Conservation (phyloP, 2,888 invertebrate species). For the Cataglyphis altisquamis region DNA sequence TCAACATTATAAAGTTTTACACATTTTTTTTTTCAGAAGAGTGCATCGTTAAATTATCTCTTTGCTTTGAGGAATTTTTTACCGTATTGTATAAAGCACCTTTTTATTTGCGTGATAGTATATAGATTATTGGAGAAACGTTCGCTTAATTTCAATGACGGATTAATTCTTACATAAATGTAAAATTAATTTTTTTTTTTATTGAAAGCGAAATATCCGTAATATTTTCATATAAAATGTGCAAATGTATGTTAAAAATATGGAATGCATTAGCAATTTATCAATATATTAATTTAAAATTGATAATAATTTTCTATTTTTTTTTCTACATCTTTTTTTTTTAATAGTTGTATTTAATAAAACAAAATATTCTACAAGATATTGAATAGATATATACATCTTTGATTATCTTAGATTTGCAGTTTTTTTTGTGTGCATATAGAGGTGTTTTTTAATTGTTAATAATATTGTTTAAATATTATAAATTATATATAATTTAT, state of each 20-base stretch:
- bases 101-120: background rate
- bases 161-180: background rate
- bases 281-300: background rate
- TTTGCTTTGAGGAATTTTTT: background rate
- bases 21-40: background rate
- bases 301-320: background rate
- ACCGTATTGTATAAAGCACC: background rate
- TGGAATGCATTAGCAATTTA: background rate
- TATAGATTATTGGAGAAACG: background rate
- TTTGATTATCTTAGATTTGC: background rate
- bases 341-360: background rate
- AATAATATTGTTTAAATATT: too few species aligned
- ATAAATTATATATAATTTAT: too few species aligned
- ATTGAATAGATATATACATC: background rate
- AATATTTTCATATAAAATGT: background rate
- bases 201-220: background rate
- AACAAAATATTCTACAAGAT: background rate
- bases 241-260: background rate
- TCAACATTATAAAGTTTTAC: background rate
- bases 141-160: background rate
- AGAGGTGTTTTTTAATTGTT: too few species aligned
- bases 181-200: background rate
- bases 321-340: background rate
- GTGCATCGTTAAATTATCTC: slow-evolving; percentile 17
- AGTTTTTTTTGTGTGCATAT: background rate